Conservation (phyloP, 2,888 invertebrate genomes). For the Cheilosia vulpina region DNA sequence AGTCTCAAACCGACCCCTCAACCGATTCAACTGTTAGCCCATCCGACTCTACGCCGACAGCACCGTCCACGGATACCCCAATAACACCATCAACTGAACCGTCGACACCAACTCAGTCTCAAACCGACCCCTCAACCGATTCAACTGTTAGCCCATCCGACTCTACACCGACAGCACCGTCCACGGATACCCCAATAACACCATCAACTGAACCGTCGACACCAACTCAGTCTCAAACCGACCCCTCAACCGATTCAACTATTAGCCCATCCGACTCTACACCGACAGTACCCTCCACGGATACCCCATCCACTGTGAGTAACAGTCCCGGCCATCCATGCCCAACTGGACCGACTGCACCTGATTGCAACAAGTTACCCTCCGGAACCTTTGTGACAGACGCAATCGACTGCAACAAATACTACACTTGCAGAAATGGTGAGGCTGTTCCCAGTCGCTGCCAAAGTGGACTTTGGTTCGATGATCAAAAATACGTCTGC, state of each 20-base stretch:
- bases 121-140: neutral
- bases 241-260: neutral
- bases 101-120: neutral
- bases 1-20: neutral
- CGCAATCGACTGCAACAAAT: constrained; percentile 44
- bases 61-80: no score
- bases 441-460: neutral
- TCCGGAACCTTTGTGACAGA: constrained; percentile 8
- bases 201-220: neutral
- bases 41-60: no score
- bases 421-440: constrained; percentile 29
- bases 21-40: no score
- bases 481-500: constrained; percentile 1
- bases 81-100: neutral
- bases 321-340: no score
- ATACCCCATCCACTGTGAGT: no score
- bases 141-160: neutral
- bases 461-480: constrained; percentile 38
- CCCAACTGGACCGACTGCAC: constrained; percentile 1
- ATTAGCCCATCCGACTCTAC: neutral
- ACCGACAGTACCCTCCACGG: neutral
- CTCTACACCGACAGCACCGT: neutral
- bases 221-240: neutral
- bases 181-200: neutral
- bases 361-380: constrained; percentile 11